Conservation (phyloP, 2,888 invertebrate genomes). For the Spisula solida region DNA sequence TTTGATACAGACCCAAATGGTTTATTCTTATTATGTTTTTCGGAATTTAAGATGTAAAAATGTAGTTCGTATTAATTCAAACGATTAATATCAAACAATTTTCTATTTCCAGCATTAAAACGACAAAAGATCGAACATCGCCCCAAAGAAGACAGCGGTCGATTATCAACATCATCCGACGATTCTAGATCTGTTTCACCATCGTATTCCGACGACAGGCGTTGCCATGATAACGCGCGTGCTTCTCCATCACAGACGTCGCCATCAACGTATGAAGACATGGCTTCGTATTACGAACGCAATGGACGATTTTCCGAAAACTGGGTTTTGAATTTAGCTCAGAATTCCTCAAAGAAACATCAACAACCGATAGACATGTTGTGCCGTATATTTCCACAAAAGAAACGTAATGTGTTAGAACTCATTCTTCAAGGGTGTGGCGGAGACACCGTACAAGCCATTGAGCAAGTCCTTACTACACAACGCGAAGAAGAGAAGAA, state of each 20-base stretch:
- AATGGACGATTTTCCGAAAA: conserved; percentile 64
- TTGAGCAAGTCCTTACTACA: conserved; percentile 92
- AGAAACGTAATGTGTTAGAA: conserved; percentile 95
- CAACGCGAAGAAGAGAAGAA: conserved; percentile 75
- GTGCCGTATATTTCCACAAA: conserved; percentile 95
- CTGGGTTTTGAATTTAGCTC: conserved; percentile 68
- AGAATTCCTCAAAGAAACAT: conserved; percentile 63
- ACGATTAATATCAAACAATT: not conserved
- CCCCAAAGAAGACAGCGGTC: conserved; percentile 60
- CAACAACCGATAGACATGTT: conserved; percentile 93
- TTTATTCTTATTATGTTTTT: no score
- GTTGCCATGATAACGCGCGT: conserved; percentile 44
- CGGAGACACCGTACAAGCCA: conserved; percentile 96
- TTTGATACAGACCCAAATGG: no score
- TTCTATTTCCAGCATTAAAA: conserved; percentile 72
- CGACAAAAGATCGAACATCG: conserved; percentile 69
- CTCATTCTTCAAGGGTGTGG: conserved; percentile 94
- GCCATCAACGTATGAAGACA: conserved; percentile 45
- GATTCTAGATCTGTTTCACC: conserved; percentile 67
- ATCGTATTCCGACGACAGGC: conserved; percentile 57
- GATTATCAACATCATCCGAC: conserved; percentile 70
- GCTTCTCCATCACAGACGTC: conserved; percentile 40
- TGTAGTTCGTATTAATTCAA: not conserved
- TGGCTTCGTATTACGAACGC: conserved; percentile 52
- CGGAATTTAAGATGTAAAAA: not conserved